Evolutionary conservation across 2,113 vertebrate genomes (phyloP).

Genomic region (Xenopus tropicalis): UCB_Xtro_10.0 CM004446.2:26883001-26883500

Average conservation of each 20-base stretch:
- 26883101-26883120: constrained; percentile 16
- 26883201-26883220: constrained; percentile 22
- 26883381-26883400: too few relatives aligned
- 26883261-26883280: neutral
- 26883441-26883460: too few relatives aligned
- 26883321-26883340: neutral
- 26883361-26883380: too few relatives aligned
- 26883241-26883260: neutral
- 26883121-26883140: constrained; percentile 4
- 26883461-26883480: too few relatives aligned
- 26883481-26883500: too few relatives aligned
- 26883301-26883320: neutral
- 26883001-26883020: neutral
- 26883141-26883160: constrained; percentile 27
- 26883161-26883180: constrained; percentile 13
- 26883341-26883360: too few relatives aligned
- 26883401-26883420: too few relatives aligned
- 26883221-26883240: neutral
- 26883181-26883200: constrained; percentile 6
- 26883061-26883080: constrained; percentile 5
- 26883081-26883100: constrained; percentile 1
- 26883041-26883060: neutral
- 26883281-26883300: neutral
- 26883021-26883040: neutral
- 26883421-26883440: too few relatives aligned